These are phyloP conservation scores for Bombus balteatus DNA, from an alignment of 1,140 invertebrate species.

Conservation along the genomic window DNA sequence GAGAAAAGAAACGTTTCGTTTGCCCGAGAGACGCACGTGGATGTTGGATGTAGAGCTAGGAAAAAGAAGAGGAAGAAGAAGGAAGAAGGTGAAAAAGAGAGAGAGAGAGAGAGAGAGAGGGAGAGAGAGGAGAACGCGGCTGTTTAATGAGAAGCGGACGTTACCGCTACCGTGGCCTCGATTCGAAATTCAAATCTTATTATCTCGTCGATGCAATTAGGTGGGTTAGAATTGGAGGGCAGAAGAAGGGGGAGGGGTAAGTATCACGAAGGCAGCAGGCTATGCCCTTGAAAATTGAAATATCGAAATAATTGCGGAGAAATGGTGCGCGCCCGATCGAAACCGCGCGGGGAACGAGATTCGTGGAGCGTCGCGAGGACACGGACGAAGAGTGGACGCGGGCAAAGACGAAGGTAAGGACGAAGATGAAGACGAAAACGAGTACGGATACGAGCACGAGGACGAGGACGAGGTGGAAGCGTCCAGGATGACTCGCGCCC, in stretches of 20 bases:
- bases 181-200: conserved; percentile 80
- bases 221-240: conserved; percentile 35
- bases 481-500: conserved; percentile 50
- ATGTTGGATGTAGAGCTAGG: neutral
- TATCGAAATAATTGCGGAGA: conserved; percentile 77
- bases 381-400: neutral
- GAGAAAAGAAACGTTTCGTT: neutral
- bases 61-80: neutral
- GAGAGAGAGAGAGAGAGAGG: neutral
- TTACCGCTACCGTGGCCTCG: conserved; percentile 55
- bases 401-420: neutral
- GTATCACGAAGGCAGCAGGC: conserved; percentile 10
- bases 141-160: conserved; percentile 45
- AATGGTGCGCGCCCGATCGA: conserved; percentile 51
- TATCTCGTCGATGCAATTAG: conserved; percentile 78
- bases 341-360: conserved; percentile 43
- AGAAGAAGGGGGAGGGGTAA: conserved; percentile 30
- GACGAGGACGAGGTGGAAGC: conserved; percentile 32
- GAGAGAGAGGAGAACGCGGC: neutral
- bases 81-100: neutral
- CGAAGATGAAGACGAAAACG: neutral
- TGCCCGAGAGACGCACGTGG: neutral
- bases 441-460: conserved; percentile 57
- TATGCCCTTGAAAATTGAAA: conserved; percentile 77
- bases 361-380: neutral